A percentile compares a stretch with the other conserved stretches of the same genome.
These are phyloP conservation scores for Troides helena DNA, from an alignment of 2,888 invertebrate species.

Conservation along the genomic window DNA sequence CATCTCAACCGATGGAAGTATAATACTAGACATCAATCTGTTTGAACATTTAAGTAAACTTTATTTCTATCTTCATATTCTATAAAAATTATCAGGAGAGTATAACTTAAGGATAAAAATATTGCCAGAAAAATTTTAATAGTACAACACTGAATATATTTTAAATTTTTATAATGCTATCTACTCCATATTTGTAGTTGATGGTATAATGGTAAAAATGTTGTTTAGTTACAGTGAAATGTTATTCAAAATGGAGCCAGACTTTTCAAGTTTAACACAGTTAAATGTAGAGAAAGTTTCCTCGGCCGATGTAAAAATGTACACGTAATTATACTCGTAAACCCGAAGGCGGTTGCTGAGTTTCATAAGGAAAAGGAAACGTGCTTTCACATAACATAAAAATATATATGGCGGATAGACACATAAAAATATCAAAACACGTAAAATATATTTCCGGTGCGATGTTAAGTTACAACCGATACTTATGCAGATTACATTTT, in stretches of 20 bases:
- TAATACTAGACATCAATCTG: no score
- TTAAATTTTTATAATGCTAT: no score
- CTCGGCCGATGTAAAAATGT: slow-evolving; percentile 10
- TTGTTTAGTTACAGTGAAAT: background rate
- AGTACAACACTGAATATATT: no score
- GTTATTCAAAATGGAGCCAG: background rate
- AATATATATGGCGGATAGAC: background rate
- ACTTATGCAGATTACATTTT: no score
- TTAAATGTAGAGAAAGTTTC: slow-evolving; percentile 11
- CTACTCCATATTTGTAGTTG: no score
- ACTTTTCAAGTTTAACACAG: background rate
- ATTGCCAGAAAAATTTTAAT: no score
- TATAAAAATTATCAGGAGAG: no score
- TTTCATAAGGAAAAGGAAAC: slow-evolving; percentile 9
- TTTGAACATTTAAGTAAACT: no score
- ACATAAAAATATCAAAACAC: background rate
- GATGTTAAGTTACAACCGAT: no score
- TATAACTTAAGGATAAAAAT: no score
- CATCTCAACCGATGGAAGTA: no score
- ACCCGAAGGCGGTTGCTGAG: slow-evolving; percentile 8
- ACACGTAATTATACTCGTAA: slow-evolving; percentile 5
- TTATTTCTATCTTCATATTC: no score
- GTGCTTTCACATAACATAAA: background rate
- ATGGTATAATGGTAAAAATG: background rate
- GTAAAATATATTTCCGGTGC: background rate